Evolutionary conservation across 2,888 invertebrate genomes (phyloP).

Genomic region (Branchinecta sandiegonensis): DNA sequence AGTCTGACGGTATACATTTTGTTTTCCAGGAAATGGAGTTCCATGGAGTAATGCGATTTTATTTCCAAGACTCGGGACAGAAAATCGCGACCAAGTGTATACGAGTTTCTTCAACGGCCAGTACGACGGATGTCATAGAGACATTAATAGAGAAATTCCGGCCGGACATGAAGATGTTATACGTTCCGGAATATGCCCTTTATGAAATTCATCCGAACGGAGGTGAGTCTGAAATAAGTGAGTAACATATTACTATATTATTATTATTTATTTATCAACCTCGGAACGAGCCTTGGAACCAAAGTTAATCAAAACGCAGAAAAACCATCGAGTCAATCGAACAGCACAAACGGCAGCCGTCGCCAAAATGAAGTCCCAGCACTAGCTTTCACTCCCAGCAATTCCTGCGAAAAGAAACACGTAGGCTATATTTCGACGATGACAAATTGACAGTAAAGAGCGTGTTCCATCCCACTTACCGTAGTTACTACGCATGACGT

Average conservation of each 20-base stretch:
- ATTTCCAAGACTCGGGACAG: slow-evolving; percentile 96
- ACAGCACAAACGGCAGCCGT: too few relatives aligned
- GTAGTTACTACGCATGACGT: too few relatives aligned
- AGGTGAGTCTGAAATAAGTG: slow-evolving; percentile 36
- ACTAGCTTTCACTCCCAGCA: too few relatives aligned
- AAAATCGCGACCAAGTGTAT: slow-evolving; percentile 99
- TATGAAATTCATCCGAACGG: slow-evolving; percentile 60
- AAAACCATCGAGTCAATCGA: too few relatives aligned
- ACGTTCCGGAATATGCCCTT: slow-evolving; percentile 47
- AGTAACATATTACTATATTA: slow-evolving; percentile 18
- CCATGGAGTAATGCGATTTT: slow-evolving; percentile 98
- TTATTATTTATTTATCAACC: slow-evolving; percentile 18
- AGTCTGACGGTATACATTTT: slow-evolving; percentile 22
- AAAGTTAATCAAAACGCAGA: too few relatives aligned
- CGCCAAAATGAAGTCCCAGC: too few relatives aligned
- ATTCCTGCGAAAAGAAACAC: too few relatives aligned
- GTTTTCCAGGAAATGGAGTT: slow-evolving; percentile 79
- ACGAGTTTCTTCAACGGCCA: slow-evolving; percentile 90
- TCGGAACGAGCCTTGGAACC: too few relatives aligned
- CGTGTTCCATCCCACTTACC: too few relatives aligned
- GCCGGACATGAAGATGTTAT: slow-evolving; percentile 94
- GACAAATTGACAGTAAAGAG: too few relatives aligned
- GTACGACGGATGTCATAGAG: slow-evolving; percentile 88
- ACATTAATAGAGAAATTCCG: slow-evolving; percentile 97
- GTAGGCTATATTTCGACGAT: too few relatives aligned